These are phyloP conservation scores for Pollicipes pollicipes DNA, from an alignment of 1,140 invertebrate species.

Conservation along the genomic window DNA sequence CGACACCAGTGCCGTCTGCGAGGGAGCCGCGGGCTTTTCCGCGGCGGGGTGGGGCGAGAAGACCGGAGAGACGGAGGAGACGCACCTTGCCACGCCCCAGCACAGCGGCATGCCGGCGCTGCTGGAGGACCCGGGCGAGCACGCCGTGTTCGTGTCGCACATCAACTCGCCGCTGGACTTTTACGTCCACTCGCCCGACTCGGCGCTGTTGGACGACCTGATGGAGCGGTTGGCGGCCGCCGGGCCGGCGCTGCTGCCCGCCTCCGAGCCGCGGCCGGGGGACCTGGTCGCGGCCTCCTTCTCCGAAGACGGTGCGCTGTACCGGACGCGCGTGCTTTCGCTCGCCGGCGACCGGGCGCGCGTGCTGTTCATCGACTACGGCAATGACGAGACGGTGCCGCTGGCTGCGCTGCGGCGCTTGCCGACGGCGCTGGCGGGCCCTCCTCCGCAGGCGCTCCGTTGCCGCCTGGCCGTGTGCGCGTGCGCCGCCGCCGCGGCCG, in stretches of 20 bases:
- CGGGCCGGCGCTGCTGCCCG: not conserved
- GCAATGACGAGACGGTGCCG: not conserved
- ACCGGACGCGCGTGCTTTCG: not conserved
- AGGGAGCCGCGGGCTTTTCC: too few relatives aligned
- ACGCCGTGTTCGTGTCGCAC: not conserved
- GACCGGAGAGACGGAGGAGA: not conserved
- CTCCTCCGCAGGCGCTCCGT: not conserved
- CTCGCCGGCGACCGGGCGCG: too few relatives aligned
- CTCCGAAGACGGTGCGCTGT: not conserved
- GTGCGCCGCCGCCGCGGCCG: not conserved
- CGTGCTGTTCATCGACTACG: not conserved
- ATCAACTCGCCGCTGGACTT: not conserved
- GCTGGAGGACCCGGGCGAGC: not conserved
- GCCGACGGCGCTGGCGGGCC: not conserved
- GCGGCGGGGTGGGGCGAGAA: too few relatives aligned
- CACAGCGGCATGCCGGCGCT: not conserved
- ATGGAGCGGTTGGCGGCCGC: not conserved
- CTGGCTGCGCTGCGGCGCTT: not conserved
- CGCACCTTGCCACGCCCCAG: too few relatives aligned
- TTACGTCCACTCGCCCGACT: not conserved
- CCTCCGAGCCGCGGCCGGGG: not conserved
- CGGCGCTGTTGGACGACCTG: not conserved
- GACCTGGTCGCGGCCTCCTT: not conserved
- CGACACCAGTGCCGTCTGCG: too few relatives aligned
- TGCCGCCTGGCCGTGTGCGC: not conserved